Base-by-base conservation (phyloP, 2,797 vertebrate genomes). In the Sebastes diploproa region DNA sequence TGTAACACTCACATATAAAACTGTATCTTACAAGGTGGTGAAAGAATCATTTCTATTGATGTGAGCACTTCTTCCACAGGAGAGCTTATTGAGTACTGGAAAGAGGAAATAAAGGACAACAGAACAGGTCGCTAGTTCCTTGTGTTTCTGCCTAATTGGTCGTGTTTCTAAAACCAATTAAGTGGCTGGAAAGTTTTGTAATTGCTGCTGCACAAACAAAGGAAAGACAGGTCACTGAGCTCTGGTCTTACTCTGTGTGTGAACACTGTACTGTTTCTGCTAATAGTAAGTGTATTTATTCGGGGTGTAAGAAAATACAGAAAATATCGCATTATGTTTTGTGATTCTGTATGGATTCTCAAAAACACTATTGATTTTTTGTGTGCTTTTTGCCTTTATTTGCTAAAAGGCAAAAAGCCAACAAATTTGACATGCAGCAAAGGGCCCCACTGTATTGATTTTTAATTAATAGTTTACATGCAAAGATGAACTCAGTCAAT, bases 181-280 rank as follows among this genome's bases (percentile, higher is more conserved):
- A 91, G 83, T 84, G 78, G 77, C 90, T 88, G 83, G 77, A 88
- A 86, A 88, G 80, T 89, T 84, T 87, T 81, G 75, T 92, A 91
- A 90, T 90, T 89, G 83, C 85, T 86, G 76, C 14, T 25, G 11
- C 16, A n/a, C 20, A 50, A n/a, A 87, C 83, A 76, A 23, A 73
- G 27, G 5, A 36, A 6, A 62, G 20, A 74, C 76, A 84, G 87
- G 85, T 86, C 81, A 81, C 60, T 32, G 38, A 72, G 71, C 71
- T 66, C n/a, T 36, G 63, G 56, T 76, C 63, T 59, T 22, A 11
- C 32, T 29, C 4, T 27, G 20, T 34, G 59, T 70, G 56, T 76
- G 27, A 61, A 52, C 20, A 42, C 11, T 30, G 7, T 4, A 7
- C 27, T 10, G 22, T 29, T 61, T 81, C 52, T 34, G 59, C 9